Conservation (phyloP, 2,888 invertebrate genomes). For the Lepas anatifera region DNA sequence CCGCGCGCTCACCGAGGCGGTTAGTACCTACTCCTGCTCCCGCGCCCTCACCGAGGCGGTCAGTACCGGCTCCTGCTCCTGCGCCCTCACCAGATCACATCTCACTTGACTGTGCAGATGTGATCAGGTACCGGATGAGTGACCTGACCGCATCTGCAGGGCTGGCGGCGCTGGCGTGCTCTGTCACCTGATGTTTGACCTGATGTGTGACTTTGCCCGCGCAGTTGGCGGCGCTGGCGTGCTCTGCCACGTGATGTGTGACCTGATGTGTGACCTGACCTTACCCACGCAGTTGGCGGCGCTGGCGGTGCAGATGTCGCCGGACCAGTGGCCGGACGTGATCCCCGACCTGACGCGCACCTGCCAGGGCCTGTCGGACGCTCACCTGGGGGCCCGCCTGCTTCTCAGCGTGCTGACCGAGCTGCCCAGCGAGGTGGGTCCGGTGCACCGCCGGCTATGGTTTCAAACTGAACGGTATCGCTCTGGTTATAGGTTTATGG, state of each 20-base stretch:
- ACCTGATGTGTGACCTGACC: neutral
- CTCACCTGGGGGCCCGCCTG: neutral
- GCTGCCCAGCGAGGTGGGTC: neutral
- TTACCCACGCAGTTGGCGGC: neutral
- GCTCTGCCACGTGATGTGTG: neutral
- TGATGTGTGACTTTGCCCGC: neutral
- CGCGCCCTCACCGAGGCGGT: too few species aligned
- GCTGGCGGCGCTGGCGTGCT: neutral
- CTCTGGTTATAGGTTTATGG: too few species aligned
- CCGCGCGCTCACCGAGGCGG: too few species aligned
- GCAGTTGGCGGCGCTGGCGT: neutral
- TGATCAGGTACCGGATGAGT: too few species aligned
- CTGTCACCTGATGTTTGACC: neutral
- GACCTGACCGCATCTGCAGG: too few species aligned
- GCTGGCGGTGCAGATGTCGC: neutral
- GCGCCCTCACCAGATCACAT: too few species aligned
- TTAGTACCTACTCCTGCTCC: too few species aligned
- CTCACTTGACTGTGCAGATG: too few species aligned
- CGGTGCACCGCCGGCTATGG: too few species aligned
- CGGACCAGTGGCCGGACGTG: neutral
- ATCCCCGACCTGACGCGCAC: neutral
- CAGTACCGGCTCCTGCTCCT: too few species aligned
- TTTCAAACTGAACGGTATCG: too few species aligned
- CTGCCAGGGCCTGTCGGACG: neutral
- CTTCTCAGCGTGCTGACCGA: conserved; percentile 1